phyloP scores from a whole-genome alignment of 2,113 vertebrate genomes.

The Carettochelys insculpta region DNA sequence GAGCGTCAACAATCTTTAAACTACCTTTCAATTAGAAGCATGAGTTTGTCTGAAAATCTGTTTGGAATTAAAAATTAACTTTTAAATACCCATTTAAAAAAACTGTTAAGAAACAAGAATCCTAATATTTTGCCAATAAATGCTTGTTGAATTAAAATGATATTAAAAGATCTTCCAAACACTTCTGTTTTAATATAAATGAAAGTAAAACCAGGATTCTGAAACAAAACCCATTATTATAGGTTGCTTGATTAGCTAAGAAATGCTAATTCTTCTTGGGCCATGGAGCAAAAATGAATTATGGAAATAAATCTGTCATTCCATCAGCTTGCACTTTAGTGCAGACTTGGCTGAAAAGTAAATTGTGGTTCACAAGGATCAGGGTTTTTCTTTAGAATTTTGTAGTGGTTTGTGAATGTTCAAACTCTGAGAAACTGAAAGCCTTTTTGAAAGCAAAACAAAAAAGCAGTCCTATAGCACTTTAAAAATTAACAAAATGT shows the following conservation, averaged over 20 bases:
- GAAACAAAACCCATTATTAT: neutral
- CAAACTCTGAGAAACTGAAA: conserved; percentile 1
- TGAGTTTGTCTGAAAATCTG: neutral
- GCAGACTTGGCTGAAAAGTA: conserved; percentile 15
- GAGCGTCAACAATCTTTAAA: neutral
- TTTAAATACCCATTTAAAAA: neutral
- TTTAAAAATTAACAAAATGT: too few species aligned
- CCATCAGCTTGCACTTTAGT: neutral
- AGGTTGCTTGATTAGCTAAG: conserved; percentile 10
- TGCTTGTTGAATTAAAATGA: neutral
- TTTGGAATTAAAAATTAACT: neutral
- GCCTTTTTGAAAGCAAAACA: too few species aligned
- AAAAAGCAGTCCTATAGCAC: too few species aligned
- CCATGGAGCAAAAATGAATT: conserved; percentile 38
- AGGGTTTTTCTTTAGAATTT: neutral
- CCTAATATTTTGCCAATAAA: neutral
- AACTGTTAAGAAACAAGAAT: neutral
- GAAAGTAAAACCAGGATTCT: neutral
- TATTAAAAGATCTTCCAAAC: neutral
- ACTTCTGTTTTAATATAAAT: neutral
- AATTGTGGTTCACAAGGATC: neutral
- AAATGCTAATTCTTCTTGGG: conserved; percentile 29
- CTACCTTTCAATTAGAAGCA: neutral
- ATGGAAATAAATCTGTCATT: conserved; percentile 1
- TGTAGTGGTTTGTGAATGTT: conserved; percentile 17